Evolutionary conservation across 2,113 vertebrate species (phyloP), one percentile per base, ranked within the genome.

Genomic region (Hemiprocne comata): DNA sequence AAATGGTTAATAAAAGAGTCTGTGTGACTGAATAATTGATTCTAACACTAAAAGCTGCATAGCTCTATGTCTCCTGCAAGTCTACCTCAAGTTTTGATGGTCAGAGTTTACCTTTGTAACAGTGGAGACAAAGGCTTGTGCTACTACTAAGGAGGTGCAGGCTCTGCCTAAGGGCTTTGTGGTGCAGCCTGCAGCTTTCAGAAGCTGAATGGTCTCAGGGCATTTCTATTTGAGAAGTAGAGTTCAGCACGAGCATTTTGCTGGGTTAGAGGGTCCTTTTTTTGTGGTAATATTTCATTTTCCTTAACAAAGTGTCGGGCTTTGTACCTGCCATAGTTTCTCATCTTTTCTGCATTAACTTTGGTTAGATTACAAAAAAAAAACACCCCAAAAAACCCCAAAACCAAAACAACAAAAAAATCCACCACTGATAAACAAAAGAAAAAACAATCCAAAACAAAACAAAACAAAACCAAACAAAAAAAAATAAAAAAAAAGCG

Each of bases 181-280:
- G 31, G 38, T 17, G 10, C 26, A 28, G 55, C n/a, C 36, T 40
- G 36, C 38, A 19, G 14, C 14, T 38, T 25, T 10, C 24, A 13
- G 67, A 33, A 75, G 29, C 31, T 67, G 31, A 51, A 65, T 70
- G 42, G 4, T 60, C 40, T 70, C n/a, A 3, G 19, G 2, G 3
- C 1, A 0, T 53, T 78, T 78, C 70, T 55, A 0, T 76, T 60
- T 38, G 26, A 20, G 3, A 55, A 25, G 10, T 1, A 29, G 31
- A 76, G 31, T 20, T 71, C 3, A 17, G 5, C 20, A 29, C 2
- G 13, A 89, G 9, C 28, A 21, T 58, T 67, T 46, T 1, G 1
- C 61, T 72, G 42, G 6, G 17, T 25, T 71, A 42, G 31, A 7
- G 29, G 8, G 33, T 40, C 18, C 24, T 48, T 48, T 46, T 46